Conservation (phyloP, 2,888 invertebrate species). For the Ecliptopera silaceata region DNA sequence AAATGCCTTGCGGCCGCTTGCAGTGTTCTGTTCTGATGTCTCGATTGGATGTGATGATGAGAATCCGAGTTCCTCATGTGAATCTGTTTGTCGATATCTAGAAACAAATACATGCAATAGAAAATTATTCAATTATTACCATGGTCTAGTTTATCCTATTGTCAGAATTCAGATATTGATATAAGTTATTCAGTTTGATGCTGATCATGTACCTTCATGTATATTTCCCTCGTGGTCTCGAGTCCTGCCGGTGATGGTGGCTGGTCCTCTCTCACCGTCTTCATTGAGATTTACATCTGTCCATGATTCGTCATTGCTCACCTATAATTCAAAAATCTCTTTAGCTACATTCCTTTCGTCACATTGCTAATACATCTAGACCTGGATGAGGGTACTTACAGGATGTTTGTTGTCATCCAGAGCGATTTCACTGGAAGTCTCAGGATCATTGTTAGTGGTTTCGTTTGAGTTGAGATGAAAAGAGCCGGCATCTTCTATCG, state of each 20-base stretch:
- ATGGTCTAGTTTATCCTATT: no score
- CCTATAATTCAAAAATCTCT: conserved; percentile 45
- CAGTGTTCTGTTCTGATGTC: conserved; percentile 65
- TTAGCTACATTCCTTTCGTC: neutral
- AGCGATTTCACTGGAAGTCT: conserved; percentile 87
- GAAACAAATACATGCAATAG: conserved; percentile 29
- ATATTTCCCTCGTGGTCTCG: conserved; percentile 88
- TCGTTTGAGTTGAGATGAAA: conserved; percentile 88
- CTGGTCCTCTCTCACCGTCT: conserved; percentile 85
- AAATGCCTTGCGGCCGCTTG: conserved; percentile 73
- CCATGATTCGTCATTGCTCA: conserved; percentile 93
- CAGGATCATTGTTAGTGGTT: conserved; percentile 87
- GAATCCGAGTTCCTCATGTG: conserved; percentile 69
- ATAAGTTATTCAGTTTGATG: no score
- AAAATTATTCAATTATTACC: neutral
- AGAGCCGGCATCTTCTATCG: conserved; percentile 90
- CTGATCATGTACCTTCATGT: conserved; percentile 60
- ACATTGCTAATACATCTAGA: no score
- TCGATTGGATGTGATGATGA: conserved; percentile 65
- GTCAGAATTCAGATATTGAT: no score
- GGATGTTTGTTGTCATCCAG: conserved; percentile 88
- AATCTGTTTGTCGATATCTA: conserved; percentile 76
- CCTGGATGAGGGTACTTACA: conserved; percentile 59
- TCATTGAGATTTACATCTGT: conserved; percentile 96
- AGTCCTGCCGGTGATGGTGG: conserved; percentile 78